Percentiles rank a stretch among this genome's conserved stretches.
These are phyloP conservation scores for Spondyliosoma cantharus DNA, from an alignment of 2,797 vertebrate species.

Conservation along the genomic window DNA sequence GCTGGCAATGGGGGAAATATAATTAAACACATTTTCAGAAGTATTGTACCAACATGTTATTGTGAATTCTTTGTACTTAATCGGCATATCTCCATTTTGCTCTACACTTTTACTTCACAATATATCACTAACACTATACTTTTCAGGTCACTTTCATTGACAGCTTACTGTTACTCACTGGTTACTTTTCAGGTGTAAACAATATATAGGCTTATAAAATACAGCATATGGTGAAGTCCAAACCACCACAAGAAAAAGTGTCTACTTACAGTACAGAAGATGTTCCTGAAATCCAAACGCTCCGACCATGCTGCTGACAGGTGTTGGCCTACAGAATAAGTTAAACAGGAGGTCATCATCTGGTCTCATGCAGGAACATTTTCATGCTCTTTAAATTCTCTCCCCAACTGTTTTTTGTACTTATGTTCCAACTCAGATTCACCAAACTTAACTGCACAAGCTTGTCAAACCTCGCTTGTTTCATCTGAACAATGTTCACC, in stretches of 20 bases:
- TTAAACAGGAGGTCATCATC: slow-evolving; percentile 8
- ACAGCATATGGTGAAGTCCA: background rate
- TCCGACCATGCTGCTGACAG: slow-evolving; percentile 90
- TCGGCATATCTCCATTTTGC: background rate
- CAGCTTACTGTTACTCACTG: too few species aligned
- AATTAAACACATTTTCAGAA: background rate
- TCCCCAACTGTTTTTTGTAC: too few species aligned
- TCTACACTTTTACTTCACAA: background rate
- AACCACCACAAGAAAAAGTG: slow-evolving; percentile 23
- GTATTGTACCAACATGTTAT: too few species aligned
- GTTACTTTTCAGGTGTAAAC: background rate
- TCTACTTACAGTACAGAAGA: slow-evolving; percentile 94
- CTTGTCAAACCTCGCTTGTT: background rate
- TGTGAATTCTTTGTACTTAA: background rate
- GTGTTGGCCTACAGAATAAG: slow-evolving; percentile 87
- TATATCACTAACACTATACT: background rate
- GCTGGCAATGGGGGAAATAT: slow-evolving; percentile 74
- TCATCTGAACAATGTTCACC: slow-evolving; percentile 73
- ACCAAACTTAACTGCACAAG: background rate
- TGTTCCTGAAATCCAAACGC: slow-evolving; percentile 94
- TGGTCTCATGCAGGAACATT: background rate
- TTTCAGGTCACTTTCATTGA: background rate
- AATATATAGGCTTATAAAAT: background rate
- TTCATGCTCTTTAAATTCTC: background rate
- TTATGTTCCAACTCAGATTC: background rate